phyloP scores from a whole-genome alignment of 1,140 invertebrate genomes.

The Drosophila cardini region DNA sequence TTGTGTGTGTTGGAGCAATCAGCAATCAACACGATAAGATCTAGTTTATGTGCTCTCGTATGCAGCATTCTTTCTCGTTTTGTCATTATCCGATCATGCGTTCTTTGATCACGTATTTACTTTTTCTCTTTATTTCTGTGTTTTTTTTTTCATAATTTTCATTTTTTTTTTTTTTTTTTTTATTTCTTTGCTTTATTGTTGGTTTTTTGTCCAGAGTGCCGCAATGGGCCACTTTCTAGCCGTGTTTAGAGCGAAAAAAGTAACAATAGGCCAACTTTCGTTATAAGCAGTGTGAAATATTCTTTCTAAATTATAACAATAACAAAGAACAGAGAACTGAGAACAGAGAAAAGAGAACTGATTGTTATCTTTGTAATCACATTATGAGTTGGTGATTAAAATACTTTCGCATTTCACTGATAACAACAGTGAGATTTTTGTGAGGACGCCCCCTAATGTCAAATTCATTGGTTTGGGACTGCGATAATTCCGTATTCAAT shows the following conservation, averaged over 20 bases:
- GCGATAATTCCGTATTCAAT: constrained; percentile 20
- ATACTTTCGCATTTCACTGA: constrained; percentile 13
- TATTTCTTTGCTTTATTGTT: constrained; percentile 1
- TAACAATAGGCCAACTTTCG: constrained; percentile 43
- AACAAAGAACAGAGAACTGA: not conserved
- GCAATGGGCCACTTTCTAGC: constrained; percentile 34
- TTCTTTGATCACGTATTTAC: constrained; percentile 25
- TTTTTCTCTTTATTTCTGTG: not conserved
- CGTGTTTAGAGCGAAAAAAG: not conserved
- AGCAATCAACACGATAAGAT: constrained; percentile 35
- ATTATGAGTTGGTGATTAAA: constrained; percentile 23
- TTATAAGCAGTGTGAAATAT: constrained; percentile 17
- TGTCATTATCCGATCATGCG: constrained; percentile 23
- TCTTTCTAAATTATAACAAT: constrained; percentile 15
- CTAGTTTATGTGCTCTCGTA: constrained; percentile 31
- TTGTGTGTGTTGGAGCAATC: not conserved
- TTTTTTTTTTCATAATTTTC: not conserved
- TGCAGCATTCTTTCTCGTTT: constrained; percentile 30
- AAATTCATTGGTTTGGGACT: not conserved
- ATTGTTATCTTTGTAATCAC: constrained; percentile 40
- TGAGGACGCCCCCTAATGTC: not conserved
- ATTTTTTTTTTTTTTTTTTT: constrained; percentile 6
- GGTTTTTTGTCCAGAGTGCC: constrained; percentile 9
- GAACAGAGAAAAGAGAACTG: not conserved
- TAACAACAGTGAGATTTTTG: constrained; percentile 9